These are phyloP conservation scores for Guaruba guarouba DNA, from an alignment of 2,113 vertebrate species.

Conservation along the genomic window DNA sequence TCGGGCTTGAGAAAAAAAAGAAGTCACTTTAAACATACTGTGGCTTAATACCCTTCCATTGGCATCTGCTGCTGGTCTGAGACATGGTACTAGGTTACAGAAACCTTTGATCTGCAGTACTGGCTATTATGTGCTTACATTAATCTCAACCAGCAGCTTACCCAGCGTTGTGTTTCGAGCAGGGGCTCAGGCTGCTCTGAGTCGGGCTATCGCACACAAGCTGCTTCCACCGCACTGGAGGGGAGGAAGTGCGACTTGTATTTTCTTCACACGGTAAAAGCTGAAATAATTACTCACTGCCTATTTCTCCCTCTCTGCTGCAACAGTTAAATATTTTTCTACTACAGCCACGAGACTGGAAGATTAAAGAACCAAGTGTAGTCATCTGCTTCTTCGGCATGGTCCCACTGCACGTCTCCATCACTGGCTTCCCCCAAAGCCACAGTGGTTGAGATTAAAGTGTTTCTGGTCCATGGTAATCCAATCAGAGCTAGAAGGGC, in stretches of 20 bases:
- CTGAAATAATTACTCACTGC: background rate
- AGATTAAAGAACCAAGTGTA: conserved; percentile 52
- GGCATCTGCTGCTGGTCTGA: conserved; percentile 15
- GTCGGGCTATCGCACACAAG: background rate
- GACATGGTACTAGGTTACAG: background rate
- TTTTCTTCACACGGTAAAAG: background rate
- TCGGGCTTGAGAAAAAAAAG: background rate
- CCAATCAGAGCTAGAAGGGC: conserved; percentile 59
- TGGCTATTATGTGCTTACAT: background rate
- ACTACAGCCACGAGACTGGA: background rate
- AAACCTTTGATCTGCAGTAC: background rate
- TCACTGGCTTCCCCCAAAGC: conserved; percentile 22
- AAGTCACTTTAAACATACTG: background rate
- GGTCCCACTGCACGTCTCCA: conserved; percentile 18
- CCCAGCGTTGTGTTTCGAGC: background rate
- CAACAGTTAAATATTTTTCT: conserved; percentile 53
- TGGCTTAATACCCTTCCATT: background rate
- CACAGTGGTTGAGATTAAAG: conserved; percentile 63
- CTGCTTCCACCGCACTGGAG: background rate
- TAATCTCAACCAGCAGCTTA: background rate
- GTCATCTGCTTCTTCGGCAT: conserved; percentile 37
- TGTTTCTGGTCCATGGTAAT: conserved; percentile 63
- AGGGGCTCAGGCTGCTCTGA: background rate
- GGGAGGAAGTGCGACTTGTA: background rate
- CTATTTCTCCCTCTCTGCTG: conserved; percentile 1